Percentiles rank a stretch among this genome's conserved stretches.
These are phyloP conservation scores for Steromphala cineraria DNA, from an alignment of 2,888 invertebrate genomes.

Conservation along the genomic window DNA sequence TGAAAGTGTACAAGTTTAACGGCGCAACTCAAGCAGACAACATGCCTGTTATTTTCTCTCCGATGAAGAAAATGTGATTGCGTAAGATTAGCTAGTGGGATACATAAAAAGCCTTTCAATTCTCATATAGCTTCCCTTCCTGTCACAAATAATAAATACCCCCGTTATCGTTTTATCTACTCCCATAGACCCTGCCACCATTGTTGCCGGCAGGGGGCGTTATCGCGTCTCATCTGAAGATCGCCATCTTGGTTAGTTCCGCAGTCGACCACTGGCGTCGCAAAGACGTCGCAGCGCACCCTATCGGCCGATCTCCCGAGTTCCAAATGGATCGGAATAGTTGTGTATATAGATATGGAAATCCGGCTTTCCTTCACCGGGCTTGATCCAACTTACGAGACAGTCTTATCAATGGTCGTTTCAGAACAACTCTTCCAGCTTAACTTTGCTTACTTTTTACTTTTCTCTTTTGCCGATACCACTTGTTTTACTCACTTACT, in stretches of 20 bases:
- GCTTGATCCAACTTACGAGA: not conserved
- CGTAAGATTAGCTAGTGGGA: not conserved
- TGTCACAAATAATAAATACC: constrained; percentile 15
- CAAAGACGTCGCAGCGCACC: constrained; percentile 9
- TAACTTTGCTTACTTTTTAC: too few relatives aligned
- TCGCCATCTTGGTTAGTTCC: constrained; percentile 1
- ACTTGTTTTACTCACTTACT: too few relatives aligned
- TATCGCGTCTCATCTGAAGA: not conserved
- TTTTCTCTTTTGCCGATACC: too few relatives aligned
- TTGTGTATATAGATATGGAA: constrained; percentile 15
- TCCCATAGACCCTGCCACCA: not conserved
- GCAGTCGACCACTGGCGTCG: not conserved
- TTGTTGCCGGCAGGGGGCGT: not conserved
- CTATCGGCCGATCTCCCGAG: constrained; percentile 10
- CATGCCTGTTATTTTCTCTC: not conserved
- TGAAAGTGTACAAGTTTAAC: too few relatives aligned
- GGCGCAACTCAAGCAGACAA: too few relatives aligned
- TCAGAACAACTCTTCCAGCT: too few relatives aligned
- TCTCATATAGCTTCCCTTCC: not conserved
- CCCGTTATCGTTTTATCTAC: not conserved
- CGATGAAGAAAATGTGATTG: not conserved
- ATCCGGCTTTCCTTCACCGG: not conserved
- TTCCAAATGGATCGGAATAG: constrained; percentile 19
- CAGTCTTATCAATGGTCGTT: not conserved
- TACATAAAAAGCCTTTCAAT: not conserved